Conservation (phyloP, 1,140 invertebrate genomes). For the Tetramorium parvispinum region DNA sequence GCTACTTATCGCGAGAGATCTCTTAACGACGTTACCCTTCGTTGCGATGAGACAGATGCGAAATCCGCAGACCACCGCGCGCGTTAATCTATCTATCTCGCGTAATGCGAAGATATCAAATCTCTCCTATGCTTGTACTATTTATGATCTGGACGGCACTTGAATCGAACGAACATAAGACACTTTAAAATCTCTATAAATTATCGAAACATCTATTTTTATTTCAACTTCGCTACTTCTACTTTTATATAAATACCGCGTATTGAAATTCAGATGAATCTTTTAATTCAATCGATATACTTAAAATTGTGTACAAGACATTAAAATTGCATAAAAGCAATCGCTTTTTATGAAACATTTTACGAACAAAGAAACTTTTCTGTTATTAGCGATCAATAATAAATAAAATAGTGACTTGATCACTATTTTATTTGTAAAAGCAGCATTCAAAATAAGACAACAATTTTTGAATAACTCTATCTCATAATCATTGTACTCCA, state of each 20-base stretch:
- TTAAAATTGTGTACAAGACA: not conserved
- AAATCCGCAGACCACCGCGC: not conserved
- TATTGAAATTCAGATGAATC: not conserved
- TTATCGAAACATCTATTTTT: not conserved
- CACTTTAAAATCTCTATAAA: not conserved
- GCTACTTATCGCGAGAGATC: conserved; percentile 26
- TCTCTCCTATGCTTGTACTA: not conserved
- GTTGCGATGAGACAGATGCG: not conserved
- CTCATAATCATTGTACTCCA: not conserved
- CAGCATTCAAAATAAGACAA: not conserved
- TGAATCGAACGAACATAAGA: not conserved
- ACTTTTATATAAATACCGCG: not conserved
- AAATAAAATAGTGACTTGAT: not conserved
- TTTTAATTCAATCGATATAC: not conserved
- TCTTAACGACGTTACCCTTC: conserved; percentile 14
- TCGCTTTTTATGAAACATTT: not conserved
- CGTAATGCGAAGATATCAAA: not conserved
- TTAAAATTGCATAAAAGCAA: not conserved
- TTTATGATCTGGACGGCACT: not conserved
- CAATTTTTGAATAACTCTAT: not conserved
- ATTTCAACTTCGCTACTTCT: not conserved
- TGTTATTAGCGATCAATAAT: not conserved
- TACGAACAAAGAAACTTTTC: not conserved
- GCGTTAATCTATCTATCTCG: not conserved
- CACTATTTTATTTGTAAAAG: not conserved